A percentile compares a stretch with the other conserved stretches of the same genome.
These are phyloP conservation scores for Diabrotica virgifera DNA, from an alignment of 1,140 invertebrate genomes.

Conservation along the genomic window DNA sequence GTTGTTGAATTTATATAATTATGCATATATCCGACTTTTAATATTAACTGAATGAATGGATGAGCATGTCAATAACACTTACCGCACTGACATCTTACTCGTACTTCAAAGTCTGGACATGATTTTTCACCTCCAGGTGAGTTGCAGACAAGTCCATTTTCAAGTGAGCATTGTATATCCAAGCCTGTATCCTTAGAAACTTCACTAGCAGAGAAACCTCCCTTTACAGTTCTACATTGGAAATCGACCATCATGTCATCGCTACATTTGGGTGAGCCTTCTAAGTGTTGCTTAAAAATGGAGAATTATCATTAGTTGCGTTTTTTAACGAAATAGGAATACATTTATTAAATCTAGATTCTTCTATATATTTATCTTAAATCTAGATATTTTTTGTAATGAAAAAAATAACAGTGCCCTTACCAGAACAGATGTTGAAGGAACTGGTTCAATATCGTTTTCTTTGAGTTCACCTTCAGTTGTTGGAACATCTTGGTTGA, in stretches of 20 bases:
- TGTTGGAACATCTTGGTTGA: slow-evolving; percentile 56
- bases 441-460: slow-evolving; percentile 62
- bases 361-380: no score
- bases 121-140: slow-evolving; percentile 43
- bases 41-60: no score
- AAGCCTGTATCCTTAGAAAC: slow-evolving; percentile 66
- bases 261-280: slow-evolving; percentile 53
- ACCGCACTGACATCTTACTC: slow-evolving; percentile 66
- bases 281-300: slow-evolving; percentile 39
- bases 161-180: slow-evolving; percentile 70
- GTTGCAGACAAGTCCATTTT: slow-evolving; percentile 67
- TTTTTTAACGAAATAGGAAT: no score
- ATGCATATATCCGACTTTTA: no score
- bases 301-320: no score
- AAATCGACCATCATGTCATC: slow-evolving; percentile 65
- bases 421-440: slow-evolving; percentile 53
- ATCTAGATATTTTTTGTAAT: no score
- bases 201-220: slow-evolving; percentile 50
- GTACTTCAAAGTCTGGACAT: slow-evolving; percentile 72
- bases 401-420: slow-evolving; percentile 17
- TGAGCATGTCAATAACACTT: slow-evolving; percentile 3
- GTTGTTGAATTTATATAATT: no score
- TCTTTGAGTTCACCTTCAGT: slow-evolving; percentile 26
- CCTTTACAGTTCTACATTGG: slow-evolving; percentile 63
- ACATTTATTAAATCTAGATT: no score